phyloP scores from a whole-genome alignment of 2,888 invertebrate species.

The Esperia sulphurella region DNA sequence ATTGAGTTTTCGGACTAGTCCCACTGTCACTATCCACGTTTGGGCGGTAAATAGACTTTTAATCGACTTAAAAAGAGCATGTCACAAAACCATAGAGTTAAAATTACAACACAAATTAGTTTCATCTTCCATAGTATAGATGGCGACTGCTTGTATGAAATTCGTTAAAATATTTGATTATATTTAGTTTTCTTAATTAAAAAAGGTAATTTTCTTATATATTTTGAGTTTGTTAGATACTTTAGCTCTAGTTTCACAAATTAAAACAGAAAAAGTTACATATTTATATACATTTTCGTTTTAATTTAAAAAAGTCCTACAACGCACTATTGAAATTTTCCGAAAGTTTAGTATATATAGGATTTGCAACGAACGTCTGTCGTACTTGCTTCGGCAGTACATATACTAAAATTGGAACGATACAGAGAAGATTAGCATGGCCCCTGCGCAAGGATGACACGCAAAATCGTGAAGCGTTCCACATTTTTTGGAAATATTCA shows the following conservation, averaged over 20 bases:
- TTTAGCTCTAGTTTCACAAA: neutral
- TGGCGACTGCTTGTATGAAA: neutral
- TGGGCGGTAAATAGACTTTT: too few relatives aligned
- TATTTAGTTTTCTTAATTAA: neutral
- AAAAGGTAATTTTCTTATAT: neutral
- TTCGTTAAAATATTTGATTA: neutral
- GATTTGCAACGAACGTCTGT: accelerated
- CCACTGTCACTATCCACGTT: too few relatives aligned
- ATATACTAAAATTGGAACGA: constrained; percentile 58
- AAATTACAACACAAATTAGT: neutral
- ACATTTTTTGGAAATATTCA: constrained; percentile 42
- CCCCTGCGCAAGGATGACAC: constrained; percentile 58
- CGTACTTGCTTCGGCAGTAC: constrained; percentile 56
- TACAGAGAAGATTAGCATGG: constrained; percentile 56
- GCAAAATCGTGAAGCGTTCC: constrained; percentile 54
- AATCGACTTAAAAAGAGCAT: too few relatives aligned
- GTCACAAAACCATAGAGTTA: too few relatives aligned
- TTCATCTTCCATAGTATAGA: neutral
- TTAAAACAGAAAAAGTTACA: neutral
- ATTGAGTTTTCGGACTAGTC: too few relatives aligned
- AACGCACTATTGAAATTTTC: constrained; percentile 20
- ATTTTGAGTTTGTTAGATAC: neutral
- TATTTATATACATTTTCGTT: neutral
- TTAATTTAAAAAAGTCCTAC: constrained; percentile 10
- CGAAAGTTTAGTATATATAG: constrained; percentile 1